Conservation (phyloP, 2,888 invertebrate species). For the Thecophora atra region DNA sequence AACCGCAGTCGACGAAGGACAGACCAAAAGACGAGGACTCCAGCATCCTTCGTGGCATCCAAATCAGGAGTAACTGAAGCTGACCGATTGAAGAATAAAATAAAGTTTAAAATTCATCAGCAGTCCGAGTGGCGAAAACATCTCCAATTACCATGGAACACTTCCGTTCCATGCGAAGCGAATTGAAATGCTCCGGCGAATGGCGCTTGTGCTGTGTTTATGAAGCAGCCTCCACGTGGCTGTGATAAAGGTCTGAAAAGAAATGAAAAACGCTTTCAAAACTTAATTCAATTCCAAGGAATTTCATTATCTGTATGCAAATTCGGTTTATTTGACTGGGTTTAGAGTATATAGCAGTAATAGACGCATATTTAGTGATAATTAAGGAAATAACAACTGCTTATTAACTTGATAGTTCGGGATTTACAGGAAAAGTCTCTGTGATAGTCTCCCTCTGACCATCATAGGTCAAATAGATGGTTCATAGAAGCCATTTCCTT, state of each 20-base stretch:
- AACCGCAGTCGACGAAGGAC: not conserved
- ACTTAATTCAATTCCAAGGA: not conserved
- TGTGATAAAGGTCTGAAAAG: not conserved
- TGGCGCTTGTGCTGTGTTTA: not conserved
- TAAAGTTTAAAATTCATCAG: slow-evolving; percentile 29
- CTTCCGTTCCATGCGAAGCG: slow-evolving; percentile 1
- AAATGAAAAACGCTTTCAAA: not conserved
- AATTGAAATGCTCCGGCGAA: not conserved
- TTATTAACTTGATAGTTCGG: no score
- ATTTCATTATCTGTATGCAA: no score
- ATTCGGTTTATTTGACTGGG: no score
- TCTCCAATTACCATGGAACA: slow-evolving; percentile 6
- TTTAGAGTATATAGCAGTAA: no score
- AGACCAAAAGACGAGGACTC: not conserved
- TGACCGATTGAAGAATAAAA: slow-evolving; percentile 17
- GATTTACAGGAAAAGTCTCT: no score
- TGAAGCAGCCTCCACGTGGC: not conserved
- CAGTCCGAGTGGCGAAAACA: slow-evolving; percentile 18
- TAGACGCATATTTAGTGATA: no score
- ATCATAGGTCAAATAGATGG: no score
- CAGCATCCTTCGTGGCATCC: not conserved
- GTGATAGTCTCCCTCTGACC: no score
- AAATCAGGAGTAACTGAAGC: slow-evolving; percentile 9
- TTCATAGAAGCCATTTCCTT: no score
- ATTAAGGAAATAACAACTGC: no score